These are phyloP conservation scores for Rhabdophis nuchalis DNA, from an alignment of 2,797 vertebrate species.

Conservation along the genomic window DNA sequence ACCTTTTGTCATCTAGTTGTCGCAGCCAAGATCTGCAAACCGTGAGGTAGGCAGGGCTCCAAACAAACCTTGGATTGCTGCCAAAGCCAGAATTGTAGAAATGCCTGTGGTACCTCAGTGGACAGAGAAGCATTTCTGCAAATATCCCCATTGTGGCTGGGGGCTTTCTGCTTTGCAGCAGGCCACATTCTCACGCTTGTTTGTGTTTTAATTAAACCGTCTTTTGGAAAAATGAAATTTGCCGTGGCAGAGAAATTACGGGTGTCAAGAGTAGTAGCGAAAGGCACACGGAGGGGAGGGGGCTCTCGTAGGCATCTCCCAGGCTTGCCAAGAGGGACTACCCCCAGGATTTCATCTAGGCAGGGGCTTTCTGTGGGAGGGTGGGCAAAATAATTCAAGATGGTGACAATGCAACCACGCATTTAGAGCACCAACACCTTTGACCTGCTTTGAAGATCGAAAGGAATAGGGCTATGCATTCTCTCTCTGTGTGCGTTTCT, in stretches of 20 bases:
- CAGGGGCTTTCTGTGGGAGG: not conserved
- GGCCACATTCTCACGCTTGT: not conserved
- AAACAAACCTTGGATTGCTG: not conserved
- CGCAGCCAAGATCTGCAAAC: not conserved
- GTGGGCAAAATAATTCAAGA: not conserved
- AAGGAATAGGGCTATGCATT: not conserved
- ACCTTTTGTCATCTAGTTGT: not conserved
- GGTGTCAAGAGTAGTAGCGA: not conserved
- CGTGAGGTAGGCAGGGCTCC: not conserved
- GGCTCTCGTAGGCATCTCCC: not conserved
- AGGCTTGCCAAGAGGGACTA: not conserved
- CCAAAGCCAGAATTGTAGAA: not conserved
- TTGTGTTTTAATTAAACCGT: not conserved
- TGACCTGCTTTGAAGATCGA: not conserved
- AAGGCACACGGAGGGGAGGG: not conserved
- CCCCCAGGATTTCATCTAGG: not conserved
- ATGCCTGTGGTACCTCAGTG: not conserved
- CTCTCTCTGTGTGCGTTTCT: accelerated
- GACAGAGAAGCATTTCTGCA: not conserved
- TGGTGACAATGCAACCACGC: not conserved
- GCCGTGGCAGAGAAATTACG: not conserved
- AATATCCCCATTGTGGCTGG: not conserved
- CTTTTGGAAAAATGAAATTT: not conserved
- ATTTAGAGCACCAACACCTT: not conserved
- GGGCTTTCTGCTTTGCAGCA: not conserved